phyloP scores from a whole-genome alignment of 2,888 invertebrate genomes.

The Fissipunctia ypsillon region DNA sequence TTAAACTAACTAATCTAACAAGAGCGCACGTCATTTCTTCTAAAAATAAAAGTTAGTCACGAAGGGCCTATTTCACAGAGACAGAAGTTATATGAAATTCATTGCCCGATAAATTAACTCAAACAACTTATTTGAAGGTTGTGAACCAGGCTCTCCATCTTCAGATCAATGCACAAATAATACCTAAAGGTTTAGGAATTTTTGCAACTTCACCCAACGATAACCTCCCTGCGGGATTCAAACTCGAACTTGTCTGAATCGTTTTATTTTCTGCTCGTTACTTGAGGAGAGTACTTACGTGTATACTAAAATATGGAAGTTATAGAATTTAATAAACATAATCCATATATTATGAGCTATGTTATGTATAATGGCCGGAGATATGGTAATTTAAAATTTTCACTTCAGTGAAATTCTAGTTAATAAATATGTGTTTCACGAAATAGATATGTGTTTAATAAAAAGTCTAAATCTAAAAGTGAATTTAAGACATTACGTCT shows the following conservation, averaged over 20 bases:
- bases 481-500: too few relatives aligned
- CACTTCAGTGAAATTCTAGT: slow-evolving; percentile 47
- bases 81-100: neutral
- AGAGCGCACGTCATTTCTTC: neutral
- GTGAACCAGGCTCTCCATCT: neutral
- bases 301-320: slow-evolving; percentile 30
- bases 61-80: neutral
- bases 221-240: neutral
- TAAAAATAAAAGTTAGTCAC: neutral
- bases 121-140: neutral
- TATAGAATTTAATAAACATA: slow-evolving; percentile 34
- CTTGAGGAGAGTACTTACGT: neutral
- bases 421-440: too few relatives aligned
- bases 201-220: neutral
- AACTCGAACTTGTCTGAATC: slow-evolving; percentile 11
- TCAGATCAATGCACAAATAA: slow-evolving; percentile 6
- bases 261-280: slow-evolving; percentile 32
- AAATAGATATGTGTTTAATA: neutral
- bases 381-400: slow-evolving; percentile 45
- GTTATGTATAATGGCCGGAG: slow-evolving; percentile 15
- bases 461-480: neutral
- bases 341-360: neutral
- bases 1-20: neutral
- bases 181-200: neutral
- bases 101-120: neutral